Percentiles rank a stretch among this genome's conserved stretches.
phyloP scores from a whole-genome alignment of 92 coral and sea anemone genomes.

The Virgularia gustaviana region DNA sequence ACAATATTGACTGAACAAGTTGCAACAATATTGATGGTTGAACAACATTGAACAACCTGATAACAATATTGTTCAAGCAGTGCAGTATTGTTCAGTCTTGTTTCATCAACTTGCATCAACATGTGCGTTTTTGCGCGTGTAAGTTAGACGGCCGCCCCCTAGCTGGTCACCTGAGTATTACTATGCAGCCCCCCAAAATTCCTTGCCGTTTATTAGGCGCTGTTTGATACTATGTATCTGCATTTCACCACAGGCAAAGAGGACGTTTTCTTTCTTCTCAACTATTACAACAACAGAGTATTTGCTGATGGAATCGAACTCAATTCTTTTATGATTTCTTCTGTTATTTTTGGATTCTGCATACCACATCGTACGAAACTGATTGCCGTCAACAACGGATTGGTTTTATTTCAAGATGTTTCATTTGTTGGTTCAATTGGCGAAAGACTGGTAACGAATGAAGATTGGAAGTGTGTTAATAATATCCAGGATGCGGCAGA shows the following conservation, averaged over 20 bases:
- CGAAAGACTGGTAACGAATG: conserved; percentile 14
- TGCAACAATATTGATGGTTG: neutral
- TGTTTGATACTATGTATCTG: neutral
- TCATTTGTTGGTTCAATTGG: conserved; percentile 1
- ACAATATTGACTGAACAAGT: too few relatives aligned
- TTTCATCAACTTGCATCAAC: too few relatives aligned
- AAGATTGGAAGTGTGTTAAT: conserved; percentile 26
- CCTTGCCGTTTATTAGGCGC: too few relatives aligned
- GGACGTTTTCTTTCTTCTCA: neutral
- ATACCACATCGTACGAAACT: neutral
- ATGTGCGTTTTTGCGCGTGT: too few relatives aligned
- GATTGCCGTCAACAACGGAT: neutral
- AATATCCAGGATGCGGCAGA: neutral
- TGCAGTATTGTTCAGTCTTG: too few relatives aligned
- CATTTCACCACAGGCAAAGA: conserved; percentile 1
- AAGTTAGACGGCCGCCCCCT: too few relatives aligned
- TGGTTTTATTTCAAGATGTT: neutral
- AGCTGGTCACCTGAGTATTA: too few relatives aligned
- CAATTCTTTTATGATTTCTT: neutral
- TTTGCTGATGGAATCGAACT: conserved; percentile 13
- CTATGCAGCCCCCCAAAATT: too few relatives aligned
- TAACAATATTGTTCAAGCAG: too few relatives aligned
- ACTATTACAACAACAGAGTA: neutral
- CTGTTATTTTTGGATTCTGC: neutral
- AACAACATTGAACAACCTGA: too few relatives aligned